A percentile compares a stretch with the other conserved stretches of the same genome.
phyloP scores from a whole-genome alignment of 1,140 invertebrate species.

The Sarcophaga peregrina region DNA sequence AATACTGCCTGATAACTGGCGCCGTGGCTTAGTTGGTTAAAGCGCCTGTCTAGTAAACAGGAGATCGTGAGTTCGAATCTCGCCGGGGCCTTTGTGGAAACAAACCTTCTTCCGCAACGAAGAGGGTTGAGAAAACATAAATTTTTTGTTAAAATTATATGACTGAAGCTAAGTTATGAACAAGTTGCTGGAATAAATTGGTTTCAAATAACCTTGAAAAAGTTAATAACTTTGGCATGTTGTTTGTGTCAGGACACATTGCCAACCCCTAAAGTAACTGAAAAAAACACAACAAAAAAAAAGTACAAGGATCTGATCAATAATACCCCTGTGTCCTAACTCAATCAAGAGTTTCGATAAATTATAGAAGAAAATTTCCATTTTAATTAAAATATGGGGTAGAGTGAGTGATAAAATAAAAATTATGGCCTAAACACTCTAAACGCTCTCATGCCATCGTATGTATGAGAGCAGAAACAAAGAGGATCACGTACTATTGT shows the following conservation, averaged over 20 bases:
- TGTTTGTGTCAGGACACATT: too few relatives aligned
- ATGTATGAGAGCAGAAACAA: neutral
- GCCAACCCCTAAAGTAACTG: neutral
- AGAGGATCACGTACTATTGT: neutral
- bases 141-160: too few relatives aligned
- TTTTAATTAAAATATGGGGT: neutral
- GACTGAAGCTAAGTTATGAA: too few relatives aligned
- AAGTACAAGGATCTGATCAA: too few relatives aligned
- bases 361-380: neutral
- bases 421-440: neutral
- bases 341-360: neutral
- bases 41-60: slow-evolving; percentile 73
- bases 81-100: slow-evolving; percentile 65
- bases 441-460: too few relatives aligned
- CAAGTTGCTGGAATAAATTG: too few relatives aligned
- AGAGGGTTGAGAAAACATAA: too few relatives aligned
- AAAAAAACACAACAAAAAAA: too few relatives aligned
- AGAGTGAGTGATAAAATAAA: neutral
- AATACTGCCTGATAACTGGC: slow-evolving; percentile 52
- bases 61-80: slow-evolving; percentile 70
- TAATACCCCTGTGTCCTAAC: too few relatives aligned
- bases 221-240: neutral
- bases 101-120: too few relatives aligned
- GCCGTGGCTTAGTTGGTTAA: slow-evolving; percentile 74
- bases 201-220: neutral